Base-by-base conservation (phyloP, 2,888 invertebrate species). In the Lymantria monacha region DNA sequence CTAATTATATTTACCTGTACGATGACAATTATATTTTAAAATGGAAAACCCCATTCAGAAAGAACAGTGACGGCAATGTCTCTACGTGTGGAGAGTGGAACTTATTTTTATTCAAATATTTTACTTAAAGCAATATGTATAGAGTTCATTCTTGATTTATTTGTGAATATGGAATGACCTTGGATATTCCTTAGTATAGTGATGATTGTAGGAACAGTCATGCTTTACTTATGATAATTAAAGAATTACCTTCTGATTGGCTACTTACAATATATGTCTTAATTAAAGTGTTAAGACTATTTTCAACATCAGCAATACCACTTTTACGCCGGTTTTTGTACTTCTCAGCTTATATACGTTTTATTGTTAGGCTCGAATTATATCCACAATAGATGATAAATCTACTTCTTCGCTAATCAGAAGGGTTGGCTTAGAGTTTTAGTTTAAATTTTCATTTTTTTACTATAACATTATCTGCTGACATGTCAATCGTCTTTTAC, bases 221-320 rank as follows among this genome's bases (percentile, higher is more conserved):
- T 66, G 57, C 56, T 59, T 49, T 51, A 60, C 54, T 57, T 66
- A 72, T 59, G 63, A 58, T 61, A 61, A 64, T 70, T 48, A 53
- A 55, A 37, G 46, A 54, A 49, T 48, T 42, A 53, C 38, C 30
- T 49, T 0, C 43, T 51, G 50, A 57, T 50, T 50, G 59, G 42
- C 38, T 43, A 46, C n/a, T 46, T 37, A 37, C 5, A 49, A 46
- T 48, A 43, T 8, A 41, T 37, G 5, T 47, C 40, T 36, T 33
- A 33, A 33, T 22, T 22, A 5, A 5, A 22, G 22, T 22, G 3
- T 22, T 22, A 22, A 22, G 22, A 22, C 22, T 22, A 22, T 5
- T 5, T 22, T 22, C 5, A 22, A 22, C 22, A 22, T 2, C 22
- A 22, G 22, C 22, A 22, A 22, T 5, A 22, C 22, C 22, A 22